phyloP scores from a whole-genome alignment of 2,888 invertebrate genomes.

The Camponotus fellah region DNA sequence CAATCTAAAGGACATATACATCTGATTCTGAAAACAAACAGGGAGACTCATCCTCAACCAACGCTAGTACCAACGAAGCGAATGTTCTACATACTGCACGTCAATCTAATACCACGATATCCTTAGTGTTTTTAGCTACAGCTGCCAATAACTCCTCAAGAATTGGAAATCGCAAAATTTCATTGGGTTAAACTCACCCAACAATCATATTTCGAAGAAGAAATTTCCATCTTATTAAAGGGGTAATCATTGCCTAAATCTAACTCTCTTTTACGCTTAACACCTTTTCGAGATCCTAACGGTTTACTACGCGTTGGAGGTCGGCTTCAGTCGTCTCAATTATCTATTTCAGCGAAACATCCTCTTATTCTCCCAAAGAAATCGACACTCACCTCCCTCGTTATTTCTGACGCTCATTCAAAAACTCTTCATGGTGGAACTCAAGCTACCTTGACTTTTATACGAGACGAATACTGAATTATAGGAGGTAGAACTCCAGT shows the following conservation, averaged over 20 bases:
- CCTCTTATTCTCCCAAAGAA: background rate
- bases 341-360: background rate
- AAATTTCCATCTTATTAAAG: background rate
- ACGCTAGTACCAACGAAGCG: background rate
- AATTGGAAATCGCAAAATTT: background rate
- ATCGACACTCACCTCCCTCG: background rate
- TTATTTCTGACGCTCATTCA: background rate
- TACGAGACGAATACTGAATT: background rate
- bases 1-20: rapidly evolving
- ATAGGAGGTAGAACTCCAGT: background rate
- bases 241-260: background rate
- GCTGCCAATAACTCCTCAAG: background rate
- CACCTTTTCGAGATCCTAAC: background rate
- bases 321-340: background rate
- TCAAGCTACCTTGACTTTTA: background rate
- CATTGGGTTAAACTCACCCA: background rate
- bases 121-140: background rate
- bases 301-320: background rate
- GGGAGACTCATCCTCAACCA: background rate
- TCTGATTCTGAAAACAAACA: background rate
- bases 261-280: background rate
- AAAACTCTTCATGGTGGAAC: background rate
- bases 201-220: background rate
- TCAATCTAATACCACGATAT: background rate
- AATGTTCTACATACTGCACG: background rate